Base-by-base conservation (phyloP, 2,888 invertebrate species). In the Trypoxylon attenuatum region DNA sequence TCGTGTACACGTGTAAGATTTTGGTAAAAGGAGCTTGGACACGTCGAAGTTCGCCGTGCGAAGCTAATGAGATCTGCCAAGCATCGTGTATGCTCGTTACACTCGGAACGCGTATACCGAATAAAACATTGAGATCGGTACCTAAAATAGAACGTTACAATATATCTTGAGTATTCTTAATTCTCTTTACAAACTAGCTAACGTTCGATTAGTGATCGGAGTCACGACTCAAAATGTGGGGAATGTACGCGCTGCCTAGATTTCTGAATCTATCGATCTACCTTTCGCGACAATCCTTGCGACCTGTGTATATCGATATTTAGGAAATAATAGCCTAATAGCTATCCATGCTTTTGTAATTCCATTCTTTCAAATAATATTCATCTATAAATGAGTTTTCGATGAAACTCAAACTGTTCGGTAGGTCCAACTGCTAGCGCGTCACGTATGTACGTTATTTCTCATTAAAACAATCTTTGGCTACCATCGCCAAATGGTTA, bases 61-160 rank as follows among this genome's bases (percentile, higher is more conserved):
- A n/a, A 56, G 54, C 60, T 59, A 58, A 68, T 58, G 63, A 73
- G 57, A 77, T 65, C 65, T 69, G 43, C 61, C 38, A 52, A 74
- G 47, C 60, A 54, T 62, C 47, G 52, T 52, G 51, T 52, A 13
- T 13, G 27, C 45, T 39, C 53, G 38, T 67, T 53, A 65, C 41
- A 23, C 47, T 38, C 50, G 60, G 43, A 52, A 62, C 59, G 56
- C 46, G n/a, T 42, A 47, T 59, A 67, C 68, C 56, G 69, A 73
- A 62, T 71, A 55, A 71, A 76, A 81, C 78, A 81, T 60, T 81
- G 81, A 82, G 82, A 82, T 82, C 82, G 74, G 65, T 78, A 79
- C 75, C 72, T 82, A 81, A 81, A 80, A 79, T 81, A 78, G 80
- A 81, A 76, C 73, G 73, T 67, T 69, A 75, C 55, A 45, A 64